Percentiles rank a stretch among this genome's conserved stretches.
These are phyloP conservation scores for Pampus argenteus DNA, from an alignment of 2,797 vertebrate genomes.

Conservation along the genomic window DNA sequence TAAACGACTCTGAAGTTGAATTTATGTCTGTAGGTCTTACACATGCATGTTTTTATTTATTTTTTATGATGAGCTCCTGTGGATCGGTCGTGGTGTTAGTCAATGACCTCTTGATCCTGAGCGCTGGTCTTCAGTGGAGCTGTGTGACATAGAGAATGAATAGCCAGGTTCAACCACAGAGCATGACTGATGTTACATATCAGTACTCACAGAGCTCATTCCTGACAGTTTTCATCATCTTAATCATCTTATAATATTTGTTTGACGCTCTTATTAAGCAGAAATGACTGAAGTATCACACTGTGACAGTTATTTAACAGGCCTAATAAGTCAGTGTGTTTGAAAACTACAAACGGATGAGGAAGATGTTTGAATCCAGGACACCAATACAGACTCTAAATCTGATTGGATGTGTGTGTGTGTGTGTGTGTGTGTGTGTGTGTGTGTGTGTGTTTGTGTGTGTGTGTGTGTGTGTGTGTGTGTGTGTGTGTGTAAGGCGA, in stretches of 20 bases:
- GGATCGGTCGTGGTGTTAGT: not conserved
- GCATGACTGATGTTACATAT: not conserved
- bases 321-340: not conserved
- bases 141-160: not conserved
- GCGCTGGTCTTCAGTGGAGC: not conserved
- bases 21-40: not conserved
- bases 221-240: not conserved
- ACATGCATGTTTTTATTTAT: too few relatives aligned
- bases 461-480: slow-evolving; percentile 19
- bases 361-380: slow-evolving; percentile 26
- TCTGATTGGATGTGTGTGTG: slow-evolving; percentile 15
- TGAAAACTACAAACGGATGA: slow-evolving; percentile 2
- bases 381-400: not conserved
- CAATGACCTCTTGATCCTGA: not conserved
- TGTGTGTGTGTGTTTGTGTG: slow-evolving; percentile 19
- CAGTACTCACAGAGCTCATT: not conserved
- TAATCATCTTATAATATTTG: too few relatives aligned
- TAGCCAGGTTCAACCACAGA: not conserved
- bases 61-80: slow-evolving; percentile 3
- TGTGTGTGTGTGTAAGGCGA: slow-evolving; percentile 34
- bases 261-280: not conserved
- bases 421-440: slow-evolving; percentile 24
- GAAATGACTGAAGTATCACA: not conserved
- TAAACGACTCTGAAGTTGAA: not conserved
- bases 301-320: not conserved